phyloP scores from a whole-genome alignment of 2,113 vertebrate genomes.

The Poeciliopsis turrubarensis region DNA sequence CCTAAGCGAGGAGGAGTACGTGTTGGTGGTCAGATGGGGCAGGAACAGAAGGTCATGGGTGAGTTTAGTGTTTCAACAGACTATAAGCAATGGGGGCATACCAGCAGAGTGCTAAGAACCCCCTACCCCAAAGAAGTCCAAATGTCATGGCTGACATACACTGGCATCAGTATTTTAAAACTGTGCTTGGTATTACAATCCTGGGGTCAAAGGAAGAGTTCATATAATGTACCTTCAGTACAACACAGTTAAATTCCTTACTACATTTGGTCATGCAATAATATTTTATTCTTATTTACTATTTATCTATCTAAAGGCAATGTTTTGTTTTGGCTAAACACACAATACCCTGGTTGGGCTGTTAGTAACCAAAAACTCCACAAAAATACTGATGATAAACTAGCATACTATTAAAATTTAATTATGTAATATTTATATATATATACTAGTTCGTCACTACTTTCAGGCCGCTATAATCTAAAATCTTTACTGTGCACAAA shows the following conservation, averaged over 20 bases:
- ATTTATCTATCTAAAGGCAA: no score
- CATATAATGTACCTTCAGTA: neutral
- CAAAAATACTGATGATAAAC: no score
- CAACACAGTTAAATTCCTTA: no score
- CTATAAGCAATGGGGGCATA: conserved; percentile 50
- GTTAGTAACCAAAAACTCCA: no score
- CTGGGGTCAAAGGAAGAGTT: neutral
- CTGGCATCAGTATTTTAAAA: conserved; percentile 20
- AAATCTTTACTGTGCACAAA: neutral
- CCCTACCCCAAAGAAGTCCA: conserved; percentile 49
- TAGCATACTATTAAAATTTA: no score
- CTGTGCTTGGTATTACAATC: neutral
- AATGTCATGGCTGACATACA: conserved; percentile 71
- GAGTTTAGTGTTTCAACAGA: conserved; percentile 73
- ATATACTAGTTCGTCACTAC: neutral
- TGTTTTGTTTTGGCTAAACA: no score
- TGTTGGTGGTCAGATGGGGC: conserved; percentile 49
- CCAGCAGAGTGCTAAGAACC: conserved; percentile 51
- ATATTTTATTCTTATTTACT: no score
- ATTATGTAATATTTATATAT: neutral
- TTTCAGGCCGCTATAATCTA: neutral
- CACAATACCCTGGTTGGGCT: no score
- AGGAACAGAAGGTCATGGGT: conserved; percentile 59
- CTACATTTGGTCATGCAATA: no score
- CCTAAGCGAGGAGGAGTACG: conserved; percentile 30